Percentiles rank a stretch among this genome's conserved stretches.
These are phyloP conservation scores for Physeter macrocephalus DNA, from an alignment of 2,113 vertebrate species.

Conservation along the genomic window DNA sequence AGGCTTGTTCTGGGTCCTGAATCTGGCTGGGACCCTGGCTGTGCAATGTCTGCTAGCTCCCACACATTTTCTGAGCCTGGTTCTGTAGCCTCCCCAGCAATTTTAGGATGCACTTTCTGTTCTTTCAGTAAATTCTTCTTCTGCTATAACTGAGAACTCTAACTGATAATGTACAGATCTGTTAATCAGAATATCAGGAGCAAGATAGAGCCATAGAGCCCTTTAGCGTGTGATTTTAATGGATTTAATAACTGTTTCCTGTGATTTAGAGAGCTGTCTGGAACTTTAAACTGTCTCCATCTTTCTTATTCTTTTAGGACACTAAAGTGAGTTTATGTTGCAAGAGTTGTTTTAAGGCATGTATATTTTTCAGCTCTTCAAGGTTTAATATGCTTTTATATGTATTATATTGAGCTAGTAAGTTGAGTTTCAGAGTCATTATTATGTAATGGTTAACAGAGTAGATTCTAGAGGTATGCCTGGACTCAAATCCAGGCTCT, in stretches of 20 bases:
- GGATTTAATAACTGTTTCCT: neutral
- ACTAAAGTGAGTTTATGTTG: neutral
- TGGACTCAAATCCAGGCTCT: neutral
- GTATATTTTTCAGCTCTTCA: neutral
- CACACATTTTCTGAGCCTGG: neutral
- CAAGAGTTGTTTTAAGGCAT: slow-evolving; percentile 3
- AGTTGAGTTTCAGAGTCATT: neutral
- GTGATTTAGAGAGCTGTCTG: neutral
- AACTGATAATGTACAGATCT: neutral
- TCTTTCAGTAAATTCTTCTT: neutral
- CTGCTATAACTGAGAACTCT: neutral
- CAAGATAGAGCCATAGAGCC: neutral
- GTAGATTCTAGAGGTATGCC: neutral
- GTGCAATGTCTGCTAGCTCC: neutral
- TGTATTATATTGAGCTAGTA: neutral
- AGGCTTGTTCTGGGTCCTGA: neutral
- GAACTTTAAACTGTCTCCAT: neutral
- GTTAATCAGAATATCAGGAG: neutral
- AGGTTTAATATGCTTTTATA: neutral
- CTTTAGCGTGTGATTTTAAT: neutral
- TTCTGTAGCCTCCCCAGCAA: neutral
- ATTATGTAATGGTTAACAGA: neutral
- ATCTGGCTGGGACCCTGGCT: neutral
- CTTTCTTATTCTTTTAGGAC: neutral
- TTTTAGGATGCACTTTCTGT: neutral